These are phyloP conservation scores for Nemopilema nomurai DNA, from an alignment of 30 jellyfish, hydroid and myxozoan species.

Conservation along the genomic window DNA sequence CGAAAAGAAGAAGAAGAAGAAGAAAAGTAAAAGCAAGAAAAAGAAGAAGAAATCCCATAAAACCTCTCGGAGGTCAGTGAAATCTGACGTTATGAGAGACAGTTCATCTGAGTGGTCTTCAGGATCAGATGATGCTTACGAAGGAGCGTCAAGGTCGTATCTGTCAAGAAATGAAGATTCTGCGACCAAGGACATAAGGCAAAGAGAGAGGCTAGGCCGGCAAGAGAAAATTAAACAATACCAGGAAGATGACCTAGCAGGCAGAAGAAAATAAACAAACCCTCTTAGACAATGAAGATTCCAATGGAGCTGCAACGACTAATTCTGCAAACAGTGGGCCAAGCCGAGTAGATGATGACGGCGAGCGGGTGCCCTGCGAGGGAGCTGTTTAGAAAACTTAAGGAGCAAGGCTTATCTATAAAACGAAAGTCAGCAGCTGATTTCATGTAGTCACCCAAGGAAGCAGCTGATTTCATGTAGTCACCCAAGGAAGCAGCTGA, in stretches of 20 bases:
- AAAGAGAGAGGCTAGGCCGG: background rate
- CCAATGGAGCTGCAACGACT: background rate
- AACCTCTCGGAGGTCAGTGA: background rate
- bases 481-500: no score
- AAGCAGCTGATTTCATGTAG: background rate
- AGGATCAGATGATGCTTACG: slow-evolving; percentile 18
- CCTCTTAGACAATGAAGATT: no score
- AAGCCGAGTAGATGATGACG: background rate
- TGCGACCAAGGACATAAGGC: background rate
- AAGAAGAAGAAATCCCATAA: slow-evolving; percentile 8
- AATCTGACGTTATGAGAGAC: background rate
- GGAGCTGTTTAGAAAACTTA: slow-evolving; percentile 36
- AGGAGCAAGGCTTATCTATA: slow-evolving; percentile 46
- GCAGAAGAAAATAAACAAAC: no score
- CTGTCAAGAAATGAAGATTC: background rate
- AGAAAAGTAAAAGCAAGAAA: slow-evolving; percentile 17
- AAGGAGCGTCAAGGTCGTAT: background rate
- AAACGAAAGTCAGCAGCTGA: slow-evolving; percentile 73
- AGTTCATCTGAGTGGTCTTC: slow-evolving; percentile 56
- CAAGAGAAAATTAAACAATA: background rate
- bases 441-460: slow-evolving; percentile 35
- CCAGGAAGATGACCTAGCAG: background rate
- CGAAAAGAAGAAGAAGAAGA: slow-evolving; percentile 25
- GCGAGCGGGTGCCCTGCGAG: slow-evolving; percentile 37
- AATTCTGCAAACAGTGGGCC: background rate